Conservation (phyloP, 1,140 invertebrate species). For the Hylaeus volcanicus region DNA sequence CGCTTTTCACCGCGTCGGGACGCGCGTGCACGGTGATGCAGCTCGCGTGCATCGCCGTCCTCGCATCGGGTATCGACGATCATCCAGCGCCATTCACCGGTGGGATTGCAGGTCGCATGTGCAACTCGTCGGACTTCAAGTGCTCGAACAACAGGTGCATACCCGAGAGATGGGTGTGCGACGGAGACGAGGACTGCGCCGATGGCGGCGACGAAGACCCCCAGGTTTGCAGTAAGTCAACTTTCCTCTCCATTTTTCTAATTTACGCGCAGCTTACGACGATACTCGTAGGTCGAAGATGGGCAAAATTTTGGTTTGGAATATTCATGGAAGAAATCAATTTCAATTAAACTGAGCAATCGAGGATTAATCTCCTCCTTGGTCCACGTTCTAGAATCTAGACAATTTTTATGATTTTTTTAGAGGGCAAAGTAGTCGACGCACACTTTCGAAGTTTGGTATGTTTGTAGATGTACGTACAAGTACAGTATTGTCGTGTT, state of each 20-base stretch:
- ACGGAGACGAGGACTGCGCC: constrained; percentile 88
- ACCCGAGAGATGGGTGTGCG: constrained; percentile 87
- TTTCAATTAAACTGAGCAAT: no score
- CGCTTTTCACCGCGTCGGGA: constrained; percentile 55
- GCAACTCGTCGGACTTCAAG: constrained; percentile 85
- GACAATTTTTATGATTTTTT: no score
- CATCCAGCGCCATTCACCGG: constrained; percentile 25
- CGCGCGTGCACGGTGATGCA: constrained; percentile 32
- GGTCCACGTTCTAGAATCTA: no score
- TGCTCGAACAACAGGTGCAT: constrained; percentile 90
- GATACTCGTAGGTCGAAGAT: no score
- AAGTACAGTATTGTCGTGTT: no score
- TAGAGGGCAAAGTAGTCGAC: no score
- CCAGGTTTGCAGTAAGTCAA: constrained; percentile 85
- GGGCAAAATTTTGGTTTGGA: background rate
- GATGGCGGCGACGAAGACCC: constrained; percentile 88
- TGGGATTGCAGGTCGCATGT: constrained; percentile 83
- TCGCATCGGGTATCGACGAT: constrained; percentile 23
- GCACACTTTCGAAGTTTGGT: no score
- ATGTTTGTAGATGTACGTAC: no score
- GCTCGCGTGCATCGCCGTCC: constrained; percentile 17
- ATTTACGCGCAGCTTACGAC: no score
- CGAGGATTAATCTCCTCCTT: no score
- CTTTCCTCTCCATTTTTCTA: background rate
- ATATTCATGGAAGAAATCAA: no score